Conservation (phyloP, 2,888 invertebrate genomes). For the Sinopyrophorus schimmeli region DNA sequence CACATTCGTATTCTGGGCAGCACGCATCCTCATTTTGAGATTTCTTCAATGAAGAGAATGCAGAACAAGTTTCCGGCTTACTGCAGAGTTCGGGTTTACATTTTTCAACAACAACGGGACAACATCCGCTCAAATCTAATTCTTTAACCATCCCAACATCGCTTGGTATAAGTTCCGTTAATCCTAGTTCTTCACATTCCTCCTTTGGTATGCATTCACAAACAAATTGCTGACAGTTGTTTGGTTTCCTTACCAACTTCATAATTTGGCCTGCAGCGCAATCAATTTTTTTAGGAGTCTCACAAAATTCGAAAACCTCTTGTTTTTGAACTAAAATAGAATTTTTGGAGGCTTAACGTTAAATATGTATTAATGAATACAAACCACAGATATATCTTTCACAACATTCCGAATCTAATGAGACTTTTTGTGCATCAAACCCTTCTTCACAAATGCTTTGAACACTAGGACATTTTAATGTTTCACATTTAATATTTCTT, state of each 20-base stretch:
- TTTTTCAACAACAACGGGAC: conserved; percentile 63
- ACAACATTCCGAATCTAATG: conserved; percentile 69
- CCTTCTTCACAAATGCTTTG: conserved; percentile 65
- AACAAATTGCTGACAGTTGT: conserved; percentile 73
- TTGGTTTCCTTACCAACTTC: conserved; percentile 65
- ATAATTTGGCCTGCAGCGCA: conserved; percentile 74
- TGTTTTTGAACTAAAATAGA: conserved; percentile 53
- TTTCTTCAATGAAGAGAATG: conserved; percentile 59
- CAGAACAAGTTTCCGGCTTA: conserved; percentile 60
- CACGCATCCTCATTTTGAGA: conserved; percentile 54
- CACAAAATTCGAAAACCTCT: conserved; percentile 67
- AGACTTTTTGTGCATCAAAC: conserved; percentile 58
- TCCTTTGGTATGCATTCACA: conserved; percentile 77
- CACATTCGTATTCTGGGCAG: conserved; percentile 69
- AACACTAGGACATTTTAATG: conserved; percentile 60
- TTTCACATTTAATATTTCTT: conserved; percentile 65
- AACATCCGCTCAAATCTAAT: conserved; percentile 70
- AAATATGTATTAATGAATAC: neutral
- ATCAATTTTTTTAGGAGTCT: conserved; percentile 66
- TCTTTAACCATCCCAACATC: conserved; percentile 64
- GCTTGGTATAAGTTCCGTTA: conserved; percentile 48
- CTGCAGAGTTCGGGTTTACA: conserved; percentile 70
- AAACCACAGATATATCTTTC: conserved; percentile 71
- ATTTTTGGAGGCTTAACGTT: neutral
- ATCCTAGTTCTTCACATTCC: conserved; percentile 65